Conservation (phyloP, 2,888 invertebrate species). For the Netelia melanura region DNA sequence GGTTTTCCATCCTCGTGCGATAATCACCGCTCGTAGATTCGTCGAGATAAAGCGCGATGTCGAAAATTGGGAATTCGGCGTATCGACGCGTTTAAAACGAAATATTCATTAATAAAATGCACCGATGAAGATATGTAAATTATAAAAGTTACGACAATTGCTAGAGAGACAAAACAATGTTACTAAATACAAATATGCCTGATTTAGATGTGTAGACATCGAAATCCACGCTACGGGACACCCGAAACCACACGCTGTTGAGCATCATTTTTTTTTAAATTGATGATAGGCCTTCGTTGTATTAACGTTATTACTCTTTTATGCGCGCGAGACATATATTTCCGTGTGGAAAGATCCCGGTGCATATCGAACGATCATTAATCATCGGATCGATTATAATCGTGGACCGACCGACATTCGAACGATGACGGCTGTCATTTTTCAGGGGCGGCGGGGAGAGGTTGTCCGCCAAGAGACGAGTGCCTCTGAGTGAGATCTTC, state of each 20-base stretch:
- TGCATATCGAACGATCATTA: constrained; percentile 68
- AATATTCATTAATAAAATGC: not conserved
- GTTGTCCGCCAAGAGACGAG: constrained; percentile 42
- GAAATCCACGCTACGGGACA: constrained; percentile 33
- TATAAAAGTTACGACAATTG: constrained; percentile 4
- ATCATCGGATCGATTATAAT: constrained; percentile 70
- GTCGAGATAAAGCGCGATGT: constrained; percentile 18
- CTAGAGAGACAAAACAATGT: not conserved
- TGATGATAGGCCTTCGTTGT: constrained; percentile 37
- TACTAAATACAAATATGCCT: not conserved
- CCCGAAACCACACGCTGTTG: constrained; percentile 18
- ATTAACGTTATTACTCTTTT: constrained; percentile 49
- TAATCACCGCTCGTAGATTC: constrained; percentile 13
- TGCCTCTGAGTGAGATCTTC: constrained; percentile 68
- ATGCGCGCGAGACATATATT: constrained; percentile 40
- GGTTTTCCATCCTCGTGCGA: constrained; percentile 13
- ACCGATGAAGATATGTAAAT: not conserved
- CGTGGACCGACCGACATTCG: constrained; percentile 64
- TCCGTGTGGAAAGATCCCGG: constrained; percentile 58
- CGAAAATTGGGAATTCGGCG: not conserved
- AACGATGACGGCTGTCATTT: constrained; percentile 69
- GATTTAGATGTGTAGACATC: constrained; percentile 21
- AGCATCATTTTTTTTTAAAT: constrained; percentile 35
- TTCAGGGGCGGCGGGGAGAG: constrained; percentile 50
- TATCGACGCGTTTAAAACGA: not conserved